Base-by-base conservation (phyloP, 1,140 invertebrate species). In the Cecropterus lyciades region DNA sequence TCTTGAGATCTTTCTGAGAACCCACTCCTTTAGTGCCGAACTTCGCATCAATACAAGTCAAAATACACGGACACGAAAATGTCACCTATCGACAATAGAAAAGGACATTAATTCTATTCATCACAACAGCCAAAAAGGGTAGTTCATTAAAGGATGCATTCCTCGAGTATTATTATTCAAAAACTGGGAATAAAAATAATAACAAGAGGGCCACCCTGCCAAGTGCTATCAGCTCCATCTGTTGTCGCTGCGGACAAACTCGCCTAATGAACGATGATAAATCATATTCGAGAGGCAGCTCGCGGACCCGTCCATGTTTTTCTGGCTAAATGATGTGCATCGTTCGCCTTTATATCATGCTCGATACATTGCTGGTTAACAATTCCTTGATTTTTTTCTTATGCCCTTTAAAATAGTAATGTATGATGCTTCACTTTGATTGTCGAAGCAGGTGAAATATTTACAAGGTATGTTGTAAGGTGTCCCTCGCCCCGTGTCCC, bases 241-340 rank as follows among this genome's bases (percentile, higher is more conserved):
- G 89, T 91, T 91, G 89, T 91, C 87, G 87, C 75, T 85, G 86
- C 87, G 89, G 89, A 91, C 89, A 91, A 91, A 91, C 89, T 91
- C 87, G 82, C 85, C 86, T 91, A 91, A 91, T 91, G 89, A 91
- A 91, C 87, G 89, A 91, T 91, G 89, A 91, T 91, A 89, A 91
- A 91, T 91, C 89, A 91, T 91, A 91, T 89, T 91, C 89, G 89
- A 91, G 86, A 89, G 82, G 84, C 84, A 83, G 82, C 85, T 85
- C 77, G 79, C 73, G 72, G 78, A 80, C 77, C 74, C 70, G 71
- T 77, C 79, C 80, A 78, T 77, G 79, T 75, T 80, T 80, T 84
- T 84, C 74, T 78, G 76, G 73, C 55, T 74, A 60, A 60, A 48
- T 60, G 24, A 66, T 65, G 53, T 64, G 60, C 69, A 65, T 65